Evolutionary conservation across 2,113 vertebrate species (phyloP), one percentile per base, ranked within the genome.

Genomic region (Pomatostomus ruficeps): DNA sequence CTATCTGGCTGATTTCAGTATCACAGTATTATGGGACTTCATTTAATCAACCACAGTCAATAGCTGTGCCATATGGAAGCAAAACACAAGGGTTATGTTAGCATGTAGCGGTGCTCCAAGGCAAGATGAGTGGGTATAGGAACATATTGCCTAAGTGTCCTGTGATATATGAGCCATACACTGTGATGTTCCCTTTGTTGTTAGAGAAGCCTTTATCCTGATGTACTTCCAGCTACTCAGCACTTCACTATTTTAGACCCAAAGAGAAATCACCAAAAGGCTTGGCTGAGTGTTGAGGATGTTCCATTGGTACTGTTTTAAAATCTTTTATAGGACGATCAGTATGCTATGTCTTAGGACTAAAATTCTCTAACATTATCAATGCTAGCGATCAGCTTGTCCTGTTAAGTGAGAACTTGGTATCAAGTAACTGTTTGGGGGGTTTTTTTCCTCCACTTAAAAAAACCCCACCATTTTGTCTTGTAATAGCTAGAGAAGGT

Each of bases 241-340:
- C 59, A n/a, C 23, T 78, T 89, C 59, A 59, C 12, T 67, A 75
- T 48, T 91, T 68, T 66, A 84, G 57, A 66, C 29, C 61, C 31
- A 55, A 88, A 88, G n/a, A 93, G 36, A 88, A 95, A 93, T 89
- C 72, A 70, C 63, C 75, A 95, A 84, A 93, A 95, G 62, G 9
- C 54, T 92, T 95, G 74, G 40, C 21, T 77, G 38, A 61, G 14
- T 70, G 83, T 71, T 89, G 65, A 95, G 52, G 72, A 85, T 78
- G 20, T 61, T 95, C 25, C 52, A 57, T 66, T 84, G 51, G 46
- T 84, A 88, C 28, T 46, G 54, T 81, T 87, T 94, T 48, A 92
- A 90, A 77, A 82, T 76, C 5, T 84, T 89, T 87, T 94, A 61
- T 63, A 59, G n/a, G 14, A 52, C 20, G 7, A 46, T 85, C 51